Conservation (phyloP, 53 echinoderm and acorn worm genomes). For the Astropecten irregularis region DNA sequence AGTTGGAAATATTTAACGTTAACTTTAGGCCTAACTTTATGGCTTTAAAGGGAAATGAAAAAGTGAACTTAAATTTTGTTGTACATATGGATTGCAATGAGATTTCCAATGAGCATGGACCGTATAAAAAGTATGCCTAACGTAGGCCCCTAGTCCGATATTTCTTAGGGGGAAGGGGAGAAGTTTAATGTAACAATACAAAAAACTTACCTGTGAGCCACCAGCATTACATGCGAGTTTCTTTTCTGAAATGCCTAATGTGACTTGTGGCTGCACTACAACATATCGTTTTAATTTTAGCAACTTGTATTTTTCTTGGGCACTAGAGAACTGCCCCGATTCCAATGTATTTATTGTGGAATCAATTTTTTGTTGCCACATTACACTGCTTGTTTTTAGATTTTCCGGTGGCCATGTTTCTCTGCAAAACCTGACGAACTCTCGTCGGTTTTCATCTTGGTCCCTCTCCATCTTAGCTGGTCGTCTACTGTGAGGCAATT, state of each 20-base stretch:
- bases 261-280: background rate
- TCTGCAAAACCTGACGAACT: background rate
- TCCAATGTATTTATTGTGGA: background rate
- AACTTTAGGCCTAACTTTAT: too few relatives aligned
- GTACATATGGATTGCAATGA: background rate
- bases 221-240: background rate
- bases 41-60: too few relatives aligned
- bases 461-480: too few relatives aligned
- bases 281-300: background rate
- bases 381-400: background rate
- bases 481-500: too few relatives aligned
- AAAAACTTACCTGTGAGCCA: background rate
- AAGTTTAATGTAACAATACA: background rate
- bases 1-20: too few relatives aligned
- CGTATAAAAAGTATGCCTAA: too few relatives aligned
- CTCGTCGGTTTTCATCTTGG: background rate
- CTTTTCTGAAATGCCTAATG: background rate
- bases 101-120: too few relatives aligned
- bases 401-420: background rate
- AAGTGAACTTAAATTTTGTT: background rate
- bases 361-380: background rate
- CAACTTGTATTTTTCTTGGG: background rate
- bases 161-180: too few relatives aligned
- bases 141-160: too few relatives aligned
- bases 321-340: background rate